Conservation (phyloP, 2,888 invertebrate species). For the Yponomeuta cagnagella region DNA sequence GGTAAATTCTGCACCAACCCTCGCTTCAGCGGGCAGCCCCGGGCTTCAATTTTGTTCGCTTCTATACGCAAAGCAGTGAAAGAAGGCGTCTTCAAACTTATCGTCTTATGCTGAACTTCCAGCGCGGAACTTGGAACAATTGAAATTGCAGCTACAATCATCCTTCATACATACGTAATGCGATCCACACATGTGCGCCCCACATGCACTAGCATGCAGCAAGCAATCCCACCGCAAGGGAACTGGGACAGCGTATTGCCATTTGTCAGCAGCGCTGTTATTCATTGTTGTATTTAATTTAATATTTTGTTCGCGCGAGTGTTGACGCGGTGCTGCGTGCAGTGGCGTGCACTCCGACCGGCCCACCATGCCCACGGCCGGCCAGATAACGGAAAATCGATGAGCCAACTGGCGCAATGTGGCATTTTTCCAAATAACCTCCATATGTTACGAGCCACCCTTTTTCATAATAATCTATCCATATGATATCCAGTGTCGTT, state of each 20-base stretch:
- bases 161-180: neutral
- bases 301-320: neutral
- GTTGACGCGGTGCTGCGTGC: neutral
- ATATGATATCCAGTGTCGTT: constrained; percentile 6
- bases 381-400: constrained; percentile 12
- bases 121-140: neutral
- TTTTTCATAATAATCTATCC: constrained; percentile 8
- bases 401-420: neutral
- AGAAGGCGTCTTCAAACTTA: neutral
- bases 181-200: neutral
- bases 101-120: neutral
- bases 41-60: neutral
- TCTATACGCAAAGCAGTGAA: neutral
- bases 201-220: neutral
- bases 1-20: neutral
- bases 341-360: neutral
- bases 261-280: neutral
- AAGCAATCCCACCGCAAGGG: neutral
- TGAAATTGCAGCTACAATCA: neutral
- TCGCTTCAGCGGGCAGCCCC: neutral
- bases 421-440: constrained; percentile 16
- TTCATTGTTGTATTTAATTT: neutral
- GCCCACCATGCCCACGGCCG: neutral
- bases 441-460: constrained; percentile 9
- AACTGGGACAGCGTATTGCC: neutral